Percentiles rank a stretch among this genome's conserved stretches.
phyloP scores from a whole-genome alignment of 2,113 vertebrate species.

The Salvator merianae region DNA sequence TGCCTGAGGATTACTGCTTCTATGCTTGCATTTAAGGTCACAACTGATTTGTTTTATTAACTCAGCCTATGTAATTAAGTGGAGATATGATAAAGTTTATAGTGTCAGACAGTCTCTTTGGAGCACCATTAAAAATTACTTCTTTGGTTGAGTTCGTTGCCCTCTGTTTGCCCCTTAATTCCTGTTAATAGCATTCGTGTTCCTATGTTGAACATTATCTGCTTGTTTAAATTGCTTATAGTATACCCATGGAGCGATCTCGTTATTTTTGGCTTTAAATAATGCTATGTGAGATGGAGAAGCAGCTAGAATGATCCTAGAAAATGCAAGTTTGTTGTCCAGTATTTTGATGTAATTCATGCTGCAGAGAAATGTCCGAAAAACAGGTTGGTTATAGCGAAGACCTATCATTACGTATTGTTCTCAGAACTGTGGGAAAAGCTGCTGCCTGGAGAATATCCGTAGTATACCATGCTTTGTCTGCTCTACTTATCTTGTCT shows the following conservation, averaged over 20 bases:
- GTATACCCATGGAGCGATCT: background rate
- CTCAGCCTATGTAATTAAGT: background rate
- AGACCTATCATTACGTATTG: background rate
- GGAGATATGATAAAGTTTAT: background rate
- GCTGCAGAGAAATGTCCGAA: background rate
- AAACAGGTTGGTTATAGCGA: background rate
- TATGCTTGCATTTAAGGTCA: background rate
- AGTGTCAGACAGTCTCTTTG: background rate
- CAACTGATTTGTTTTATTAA: background rate
- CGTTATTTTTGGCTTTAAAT: background rate
- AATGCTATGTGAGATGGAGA: background rate
- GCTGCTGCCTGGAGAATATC: constrained; percentile 2
- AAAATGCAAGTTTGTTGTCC: background rate
- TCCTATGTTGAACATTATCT: background rate
- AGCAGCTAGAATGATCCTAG: background rate
- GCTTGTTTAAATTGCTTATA: background rate
- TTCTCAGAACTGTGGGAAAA: background rate
- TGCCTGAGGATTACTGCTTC: background rate
- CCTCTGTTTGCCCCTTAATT: background rate
- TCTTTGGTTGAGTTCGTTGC: background rate
- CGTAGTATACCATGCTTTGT: background rate
- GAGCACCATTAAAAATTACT: background rate
- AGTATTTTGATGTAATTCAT: constrained; percentile 16
- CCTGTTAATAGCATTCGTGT: background rate
- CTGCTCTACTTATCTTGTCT: no score